Evolutionary conservation across 2,888 invertebrate species (phyloP), one percentile per base, ranked within the genome.

Genomic region (Tethea ocularis): DNA sequence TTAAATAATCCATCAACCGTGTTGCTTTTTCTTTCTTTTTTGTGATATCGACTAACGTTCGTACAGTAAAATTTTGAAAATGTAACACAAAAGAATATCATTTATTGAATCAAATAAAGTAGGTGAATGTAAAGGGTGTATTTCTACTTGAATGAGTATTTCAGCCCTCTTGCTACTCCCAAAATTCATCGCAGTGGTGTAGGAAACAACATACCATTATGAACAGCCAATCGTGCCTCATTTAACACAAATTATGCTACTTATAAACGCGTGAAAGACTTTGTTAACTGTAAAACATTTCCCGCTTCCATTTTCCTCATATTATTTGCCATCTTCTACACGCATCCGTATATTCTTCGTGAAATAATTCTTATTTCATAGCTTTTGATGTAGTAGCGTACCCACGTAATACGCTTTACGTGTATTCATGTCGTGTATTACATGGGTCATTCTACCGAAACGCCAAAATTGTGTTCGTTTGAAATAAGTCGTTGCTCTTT

Each of bases 181-280:
- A 68, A 68, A 66, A 64, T 69, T 68, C 59, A 61, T 62, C 60
- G 60, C 62, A 58, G 67, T 66, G 70, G 61, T 73, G 66, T 72
- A 63, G 61, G 66, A 64, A 74, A 75, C 68, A 68, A 66, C 65
- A 71, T 65, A 61, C 64, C 64, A 67, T 73, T 74, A 73, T 74
- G 70, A 72, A 75, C 74, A 72, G 68, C 64, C 70, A 70, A 77
- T 73, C 63, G 67, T 64, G 70, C 66, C 68, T 66, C 74, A 75
- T 77, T 78, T 69, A 76, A 76, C 63, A 60, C 64, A 65, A 69
- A 69, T 69, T 72, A 66, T 64, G 63, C 57, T 62, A 60, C 60
- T 67, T 71, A 69, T 52, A 62, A 66, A 64, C 61, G 56, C 61
- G 61, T 54, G 56, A 26, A 61, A 62, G 57, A 63, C 54, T 67